These are phyloP conservation scores for Homarus americanus DNA, from an alignment of 1,140 invertebrate species.

Conservation along the genomic window DNA sequence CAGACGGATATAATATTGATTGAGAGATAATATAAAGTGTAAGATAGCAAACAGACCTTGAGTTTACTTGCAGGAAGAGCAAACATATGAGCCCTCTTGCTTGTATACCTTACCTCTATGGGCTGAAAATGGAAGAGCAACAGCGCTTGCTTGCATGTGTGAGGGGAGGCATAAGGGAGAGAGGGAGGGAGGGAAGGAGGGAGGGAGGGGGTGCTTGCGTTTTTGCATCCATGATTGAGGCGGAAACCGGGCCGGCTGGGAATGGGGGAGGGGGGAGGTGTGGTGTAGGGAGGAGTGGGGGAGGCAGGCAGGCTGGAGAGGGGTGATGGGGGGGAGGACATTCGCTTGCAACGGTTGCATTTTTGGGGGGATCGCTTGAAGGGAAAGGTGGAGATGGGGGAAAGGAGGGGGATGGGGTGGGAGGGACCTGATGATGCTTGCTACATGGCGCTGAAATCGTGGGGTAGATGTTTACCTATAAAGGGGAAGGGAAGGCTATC, in stretches of 20 bases:
- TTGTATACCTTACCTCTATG: no score
- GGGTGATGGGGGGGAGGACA: not conserved
- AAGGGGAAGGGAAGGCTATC: no score
- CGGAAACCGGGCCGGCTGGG: not conserved
- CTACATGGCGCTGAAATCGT: no score
- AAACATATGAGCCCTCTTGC: no score
- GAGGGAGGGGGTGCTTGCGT: constrained; percentile 16
- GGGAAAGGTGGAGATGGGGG: not conserved
- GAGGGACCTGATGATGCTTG: no score
- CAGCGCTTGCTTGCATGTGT: not conserved
- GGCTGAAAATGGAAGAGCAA: no score
- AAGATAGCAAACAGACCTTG: no score
- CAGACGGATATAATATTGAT: no score
- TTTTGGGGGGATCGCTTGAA: not conserved
- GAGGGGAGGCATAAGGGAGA: constrained; percentile 14
- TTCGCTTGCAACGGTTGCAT: not conserved
- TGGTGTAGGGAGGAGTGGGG: not conserved
- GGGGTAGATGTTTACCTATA: no score
- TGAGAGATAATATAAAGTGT: no score
- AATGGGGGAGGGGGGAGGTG: not conserved
- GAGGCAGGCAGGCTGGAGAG: not conserved
- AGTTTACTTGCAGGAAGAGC: no score
- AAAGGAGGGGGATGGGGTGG: not conserved
- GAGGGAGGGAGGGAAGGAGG: not conserved
- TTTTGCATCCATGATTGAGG: constrained; percentile 13